A percentile compares a stretch with the other conserved stretches of the same genome.
These are phyloP conservation scores for Nansenia antarctica DNA, from an alignment of 2,113 vertebrate species.

Conservation along the genomic window DNA sequence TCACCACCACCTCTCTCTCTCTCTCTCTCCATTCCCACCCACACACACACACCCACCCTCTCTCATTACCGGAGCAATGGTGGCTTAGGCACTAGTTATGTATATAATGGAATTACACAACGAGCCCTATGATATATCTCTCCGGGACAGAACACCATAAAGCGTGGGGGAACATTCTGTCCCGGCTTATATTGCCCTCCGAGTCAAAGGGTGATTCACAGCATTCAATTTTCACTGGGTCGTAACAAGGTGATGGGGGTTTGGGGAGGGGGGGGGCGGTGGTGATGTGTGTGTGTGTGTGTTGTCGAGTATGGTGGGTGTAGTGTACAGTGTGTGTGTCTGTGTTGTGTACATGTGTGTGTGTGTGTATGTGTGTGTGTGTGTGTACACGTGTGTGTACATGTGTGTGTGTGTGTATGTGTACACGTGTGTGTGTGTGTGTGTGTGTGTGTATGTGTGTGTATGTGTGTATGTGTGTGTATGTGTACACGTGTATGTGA, in stretches of 20 bases:
- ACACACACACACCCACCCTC: not conserved
- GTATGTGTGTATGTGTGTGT: not conserved
- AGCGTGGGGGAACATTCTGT: not conserved
- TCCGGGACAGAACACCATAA: not conserved
- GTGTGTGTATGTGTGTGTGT: not conserved
- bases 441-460: not conserved
- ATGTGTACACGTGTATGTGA: not conserved
- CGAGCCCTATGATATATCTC: not conserved
- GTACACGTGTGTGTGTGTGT: not conserved
- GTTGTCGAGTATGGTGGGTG: not conserved
- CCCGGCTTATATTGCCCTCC: slow-evolving; percentile 27
- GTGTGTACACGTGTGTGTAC: not conserved
- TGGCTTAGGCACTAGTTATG: not conserved
- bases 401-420: not conserved
- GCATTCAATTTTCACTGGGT: slow-evolving; percentile 70
- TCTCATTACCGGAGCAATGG: not conserved
- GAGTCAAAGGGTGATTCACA: slow-evolving; percentile 68
- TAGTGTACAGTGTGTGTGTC: not conserved
- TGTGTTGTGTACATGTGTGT: not conserved
- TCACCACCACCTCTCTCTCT: not conserved
- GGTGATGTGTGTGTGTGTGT: not conserved
- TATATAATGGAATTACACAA: not conserved
- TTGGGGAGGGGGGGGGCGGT: slow-evolving; percentile 33
- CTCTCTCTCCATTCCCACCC: not conserved
- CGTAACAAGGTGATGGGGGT: slow-evolving; percentile 64